phyloP scores from a whole-genome alignment of 2,113 vertebrate genomes.

The Tor tambroides region DNA sequence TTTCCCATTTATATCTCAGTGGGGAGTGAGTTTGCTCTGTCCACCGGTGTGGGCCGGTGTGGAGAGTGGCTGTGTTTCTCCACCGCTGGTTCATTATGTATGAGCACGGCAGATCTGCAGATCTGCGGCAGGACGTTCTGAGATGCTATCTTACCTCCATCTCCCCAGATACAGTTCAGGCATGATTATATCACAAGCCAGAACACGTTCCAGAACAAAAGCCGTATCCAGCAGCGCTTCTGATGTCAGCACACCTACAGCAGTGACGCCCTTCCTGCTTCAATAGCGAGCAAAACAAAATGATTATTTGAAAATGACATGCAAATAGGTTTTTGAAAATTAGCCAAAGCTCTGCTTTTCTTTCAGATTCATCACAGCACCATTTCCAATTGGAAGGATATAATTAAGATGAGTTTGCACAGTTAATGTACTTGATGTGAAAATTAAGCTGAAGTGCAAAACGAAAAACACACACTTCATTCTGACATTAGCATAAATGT shows the following conservation, averaged over 20 bases:
- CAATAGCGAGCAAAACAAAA: neutral
- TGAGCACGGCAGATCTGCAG: conserved; percentile 13
- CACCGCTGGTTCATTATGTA: neutral
- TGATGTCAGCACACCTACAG: conserved; percentile 2
- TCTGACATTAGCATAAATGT: no score
- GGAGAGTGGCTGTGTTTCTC: neutral
- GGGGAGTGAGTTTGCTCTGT: conserved; percentile 12
- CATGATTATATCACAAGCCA: conserved; percentile 19
- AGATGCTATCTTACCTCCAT: conserved; percentile 30
- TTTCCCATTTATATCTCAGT: conserved; percentile 25
- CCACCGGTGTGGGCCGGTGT: neutral
- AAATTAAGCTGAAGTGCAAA: neutral
- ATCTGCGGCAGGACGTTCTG: neutral
- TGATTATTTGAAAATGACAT: conserved; percentile 3
- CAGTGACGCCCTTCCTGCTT: neutral
- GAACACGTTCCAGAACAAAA: conserved; percentile 12
- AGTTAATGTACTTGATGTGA: neutral
- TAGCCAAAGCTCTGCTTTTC: neutral
- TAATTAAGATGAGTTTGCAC: neutral
- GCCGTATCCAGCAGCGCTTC: neutral
- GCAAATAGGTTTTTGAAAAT: neutral
- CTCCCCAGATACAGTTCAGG: conserved; percentile 26
- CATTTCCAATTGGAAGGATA: neutral
- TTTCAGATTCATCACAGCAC: neutral
- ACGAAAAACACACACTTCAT: neutral